Percentiles rank a stretch among this genome's conserved stretches.
phyloP scores from a whole-genome alignment of 2,113 vertebrate species.

The Cercocebus atys region DNA sequence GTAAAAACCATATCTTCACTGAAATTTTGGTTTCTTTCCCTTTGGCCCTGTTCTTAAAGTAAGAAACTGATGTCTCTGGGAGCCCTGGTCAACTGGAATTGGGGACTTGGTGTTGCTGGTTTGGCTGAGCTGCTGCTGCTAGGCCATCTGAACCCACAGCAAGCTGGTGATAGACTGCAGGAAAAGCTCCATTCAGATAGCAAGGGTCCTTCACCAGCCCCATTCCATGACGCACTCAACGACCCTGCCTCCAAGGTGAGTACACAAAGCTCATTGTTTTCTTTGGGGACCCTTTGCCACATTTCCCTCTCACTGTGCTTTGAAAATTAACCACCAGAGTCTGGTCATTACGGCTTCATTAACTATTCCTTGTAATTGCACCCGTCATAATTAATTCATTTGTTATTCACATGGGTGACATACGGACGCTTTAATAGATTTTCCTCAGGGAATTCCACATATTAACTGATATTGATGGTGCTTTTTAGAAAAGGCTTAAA shows the following conservation, averaged over 20 bases:
- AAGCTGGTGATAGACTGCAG: accelerated
- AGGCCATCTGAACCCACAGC: neutral
- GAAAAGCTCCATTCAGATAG: neutral
- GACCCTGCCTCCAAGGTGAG: constrained; percentile 50
- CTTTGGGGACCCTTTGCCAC: constrained; percentile 44
- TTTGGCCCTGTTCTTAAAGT: neutral
- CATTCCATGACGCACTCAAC: neutral
- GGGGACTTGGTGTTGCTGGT: neutral
- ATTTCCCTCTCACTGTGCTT: constrained; percentile 54
- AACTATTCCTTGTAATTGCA: constrained; percentile 62
- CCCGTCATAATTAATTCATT: constrained; percentile 71
- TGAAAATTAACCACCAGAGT: constrained; percentile 72
- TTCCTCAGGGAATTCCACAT: constrained; percentile 70
- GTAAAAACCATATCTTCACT: neutral
- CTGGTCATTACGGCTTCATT: constrained; percentile 74
- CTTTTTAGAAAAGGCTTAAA: constrained; percentile 58
- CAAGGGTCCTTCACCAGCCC: neutral
- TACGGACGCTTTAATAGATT: constrained; percentile 66
- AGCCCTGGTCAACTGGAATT: neutral
- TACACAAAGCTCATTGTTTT: constrained; percentile 37
- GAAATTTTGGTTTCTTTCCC: neutral
- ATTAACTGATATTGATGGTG: constrained; percentile 58
- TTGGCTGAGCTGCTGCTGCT: too few relatives aligned
- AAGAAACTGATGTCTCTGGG: neutral
- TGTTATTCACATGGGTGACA: constrained; percentile 59